Percentiles rank a stretch among this genome's conserved stretches.
phyloP scores from a whole-genome alignment of 92 coral and sea anemone genomes.

The Porites cylindrica region DNA sequence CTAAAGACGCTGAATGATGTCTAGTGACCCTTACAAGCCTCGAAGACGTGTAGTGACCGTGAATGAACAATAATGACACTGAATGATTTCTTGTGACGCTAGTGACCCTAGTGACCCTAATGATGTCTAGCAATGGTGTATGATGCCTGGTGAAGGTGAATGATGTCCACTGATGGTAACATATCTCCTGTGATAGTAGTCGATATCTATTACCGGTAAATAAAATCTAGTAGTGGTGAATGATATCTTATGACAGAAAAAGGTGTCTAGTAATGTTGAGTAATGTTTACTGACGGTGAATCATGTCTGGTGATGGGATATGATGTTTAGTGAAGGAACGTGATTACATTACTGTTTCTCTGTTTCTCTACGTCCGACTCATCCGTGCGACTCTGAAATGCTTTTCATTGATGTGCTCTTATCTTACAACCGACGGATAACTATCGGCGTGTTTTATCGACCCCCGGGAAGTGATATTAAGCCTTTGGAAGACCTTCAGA shows the following conservation, averaged over 20 bases:
- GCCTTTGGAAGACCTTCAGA: too few relatives aligned
- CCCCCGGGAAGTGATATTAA: too few relatives aligned
- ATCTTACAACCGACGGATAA: too few relatives aligned
- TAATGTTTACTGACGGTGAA: background rate
- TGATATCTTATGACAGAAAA: too few relatives aligned
- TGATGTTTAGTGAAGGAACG: background rate
- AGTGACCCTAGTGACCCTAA: too few relatives aligned
- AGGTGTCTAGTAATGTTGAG: conserved; percentile 3
- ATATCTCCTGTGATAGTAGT: background rate
- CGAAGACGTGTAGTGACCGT: background rate
- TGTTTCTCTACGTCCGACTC: too few relatives aligned
- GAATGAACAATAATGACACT: background rate
- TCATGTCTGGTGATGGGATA: background rate
- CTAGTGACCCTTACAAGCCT: background rate
- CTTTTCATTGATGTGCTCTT: too few relatives aligned
- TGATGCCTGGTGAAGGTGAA: conserved; percentile 6
- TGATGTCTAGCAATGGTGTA: conserved; percentile 3
- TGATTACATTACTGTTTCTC: too few relatives aligned
- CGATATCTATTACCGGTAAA: background rate
- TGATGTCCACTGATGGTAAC: conserved; percentile 3
- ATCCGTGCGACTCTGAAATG: too few relatives aligned
- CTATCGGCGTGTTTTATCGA: too few relatives aligned
- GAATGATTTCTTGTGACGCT: background rate
- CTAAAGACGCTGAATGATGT: background rate
- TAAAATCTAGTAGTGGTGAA: too few relatives aligned